Percentiles rank a stretch among this genome's conserved stretches.
phyloP scores from a whole-genome alignment of 1,140 invertebrate species.

The Probaryconus sp. region DNA sequence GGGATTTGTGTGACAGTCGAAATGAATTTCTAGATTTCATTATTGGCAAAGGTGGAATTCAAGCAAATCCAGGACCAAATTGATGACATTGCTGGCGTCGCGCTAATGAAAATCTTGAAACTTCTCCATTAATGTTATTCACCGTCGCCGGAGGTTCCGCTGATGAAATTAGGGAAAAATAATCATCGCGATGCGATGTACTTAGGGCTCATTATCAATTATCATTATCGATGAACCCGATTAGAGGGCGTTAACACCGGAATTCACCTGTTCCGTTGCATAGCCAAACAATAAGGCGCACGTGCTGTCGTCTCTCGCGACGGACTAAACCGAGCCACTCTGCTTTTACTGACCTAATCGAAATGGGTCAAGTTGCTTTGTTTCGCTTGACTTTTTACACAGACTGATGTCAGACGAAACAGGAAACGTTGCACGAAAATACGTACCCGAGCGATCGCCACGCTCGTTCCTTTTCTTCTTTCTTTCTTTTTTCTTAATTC shows the following conservation, averaged over 20 bases:
- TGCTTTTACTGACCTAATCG: constrained; percentile 19
- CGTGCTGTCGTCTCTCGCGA: not conserved
- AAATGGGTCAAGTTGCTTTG: constrained; percentile 24
- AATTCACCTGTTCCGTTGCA: constrained; percentile 11
- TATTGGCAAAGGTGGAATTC: constrained; percentile 18
- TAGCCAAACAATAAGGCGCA: not conserved
- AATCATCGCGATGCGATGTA: too few relatives aligned
- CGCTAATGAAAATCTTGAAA: constrained; percentile 25
- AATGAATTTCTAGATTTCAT: constrained; percentile 40
- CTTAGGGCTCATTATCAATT: not conserved
- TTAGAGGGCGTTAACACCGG: constrained; percentile 51
- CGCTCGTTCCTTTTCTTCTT: too few relatives aligned
- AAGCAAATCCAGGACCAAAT: constrained; percentile 41
- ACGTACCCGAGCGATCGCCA: too few relatives aligned
- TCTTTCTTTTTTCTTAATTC: too few relatives aligned
- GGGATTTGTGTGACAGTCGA: constrained; percentile 19
- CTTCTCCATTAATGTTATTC: constrained; percentile 1
- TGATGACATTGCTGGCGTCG: constrained; percentile 26
- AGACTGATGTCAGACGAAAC: constrained; percentile 17
- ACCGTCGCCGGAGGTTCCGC: too few relatives aligned
- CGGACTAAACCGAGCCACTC: constrained; percentile 13
- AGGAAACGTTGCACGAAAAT: constrained; percentile 15
- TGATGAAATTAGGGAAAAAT: too few relatives aligned
- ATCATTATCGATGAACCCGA: constrained; percentile 29
- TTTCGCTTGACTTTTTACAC: constrained; percentile 10